Percentiles rank a stretch among this genome's conserved stretches.
Evolutionary conservation across 2,113 vertebrate species (phyloP).

Genomic region (Anthoscopus minutus): DNA sequence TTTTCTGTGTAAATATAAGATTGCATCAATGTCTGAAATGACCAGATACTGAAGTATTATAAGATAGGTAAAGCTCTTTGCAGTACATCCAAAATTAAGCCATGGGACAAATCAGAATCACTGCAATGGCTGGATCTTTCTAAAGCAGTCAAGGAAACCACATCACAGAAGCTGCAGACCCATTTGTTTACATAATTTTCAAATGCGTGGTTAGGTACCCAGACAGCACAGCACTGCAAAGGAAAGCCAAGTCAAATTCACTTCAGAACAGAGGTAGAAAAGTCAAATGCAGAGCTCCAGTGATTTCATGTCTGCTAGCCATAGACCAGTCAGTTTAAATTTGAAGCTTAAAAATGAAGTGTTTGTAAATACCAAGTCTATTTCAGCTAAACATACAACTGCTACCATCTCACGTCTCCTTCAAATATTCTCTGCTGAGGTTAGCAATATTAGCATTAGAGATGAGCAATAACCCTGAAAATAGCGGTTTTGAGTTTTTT

Average conservation of each 20-base stretch:
- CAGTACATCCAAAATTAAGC: neutral
- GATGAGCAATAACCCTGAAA: neutral
- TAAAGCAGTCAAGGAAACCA: neutral
- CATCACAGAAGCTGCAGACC: neutral
- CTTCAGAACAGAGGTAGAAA: constrained; percentile 42
- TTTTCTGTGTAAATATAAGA: neutral
- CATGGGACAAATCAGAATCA: neutral
- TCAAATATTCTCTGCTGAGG: neutral
- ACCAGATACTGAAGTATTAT: neutral
- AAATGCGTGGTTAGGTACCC: constrained; percentile 22
- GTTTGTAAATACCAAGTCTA: neutral
- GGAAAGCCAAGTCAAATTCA: constrained; percentile 51
- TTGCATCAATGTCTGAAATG: neutral
- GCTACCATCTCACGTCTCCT: neutral
- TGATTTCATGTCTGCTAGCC: constrained; percentile 52
- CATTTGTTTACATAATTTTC: neutral
- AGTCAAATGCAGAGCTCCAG: constrained; percentile 2
- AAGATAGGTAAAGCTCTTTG: neutral
- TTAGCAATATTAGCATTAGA: neutral
- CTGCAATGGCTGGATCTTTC: neutral
- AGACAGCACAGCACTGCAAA: constrained; percentile 58
- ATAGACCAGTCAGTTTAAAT: neutral
- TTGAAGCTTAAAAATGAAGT: neutral
- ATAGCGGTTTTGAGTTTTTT: neutral
- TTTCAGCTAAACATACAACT: neutral